Base-by-base conservation (phyloP, 2,797 vertebrate genomes). In the Amphiprion clarkii region DNA sequence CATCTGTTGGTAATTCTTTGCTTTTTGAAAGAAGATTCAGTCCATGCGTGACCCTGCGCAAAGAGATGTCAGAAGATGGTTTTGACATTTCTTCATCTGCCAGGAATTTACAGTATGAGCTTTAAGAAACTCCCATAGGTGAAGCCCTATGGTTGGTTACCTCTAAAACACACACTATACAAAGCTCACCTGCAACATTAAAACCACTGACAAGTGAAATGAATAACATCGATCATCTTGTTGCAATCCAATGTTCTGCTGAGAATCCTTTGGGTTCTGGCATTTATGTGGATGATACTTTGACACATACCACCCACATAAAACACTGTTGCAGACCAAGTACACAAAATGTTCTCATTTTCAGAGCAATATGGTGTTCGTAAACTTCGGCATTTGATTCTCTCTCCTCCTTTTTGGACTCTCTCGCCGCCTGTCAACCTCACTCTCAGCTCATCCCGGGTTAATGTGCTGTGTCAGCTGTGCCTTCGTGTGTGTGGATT, bases 381-480 rank as follows among this genome's bases (percentile, higher is more conserved):
- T 48, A 7, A 48, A 16, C 46, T 19, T 16, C 6, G n/a, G 19
- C 25, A 42, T 72, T 70, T 77, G 29, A 65, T 66, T 67, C 44
- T 49, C 21, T 77, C 6, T 48, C 46, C 29, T 48, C 33, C 10
- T 13, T 40, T 40, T 53, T 13, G 57, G 31, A 72, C 83, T 70
- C 6, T 8, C 52, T 58, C 9, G 0, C 53, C 17, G 40, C 23
- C 21, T 53, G 33, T 70, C 57, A 46, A 40, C 40, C 39, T 54
- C 33, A 0, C 53, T 73, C 67, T 64, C 67, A 27, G 52, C 44
- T 67, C 66, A 71, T 70, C 69, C 57, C 16, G n/a, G 31, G 31
- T 76, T 77, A 71, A 68, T 59, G 9, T 79, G 76, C 67, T 36
- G 55, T 73, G 68, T 80, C 74, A 67, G 63, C 54, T 40, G 29